These are phyloP conservation scores for Hassar affinis DNA, from an alignment of 2,113 vertebrate species.

Conservation along the genomic window DNA sequence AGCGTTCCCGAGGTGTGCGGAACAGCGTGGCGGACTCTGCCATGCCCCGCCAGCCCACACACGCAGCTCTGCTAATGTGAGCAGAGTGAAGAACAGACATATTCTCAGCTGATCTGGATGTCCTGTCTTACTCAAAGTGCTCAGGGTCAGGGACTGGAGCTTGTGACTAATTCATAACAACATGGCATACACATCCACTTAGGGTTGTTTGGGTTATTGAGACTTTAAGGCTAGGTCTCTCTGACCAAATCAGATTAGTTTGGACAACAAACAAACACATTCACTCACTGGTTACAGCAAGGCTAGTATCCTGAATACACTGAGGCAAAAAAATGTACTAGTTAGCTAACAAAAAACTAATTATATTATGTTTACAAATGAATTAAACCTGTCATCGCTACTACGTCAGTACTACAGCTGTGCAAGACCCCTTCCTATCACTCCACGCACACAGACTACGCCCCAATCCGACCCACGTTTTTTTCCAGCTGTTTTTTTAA, in stretches of 20 bases:
- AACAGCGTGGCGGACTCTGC: slow-evolving; percentile 25
- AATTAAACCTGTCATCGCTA: neutral
- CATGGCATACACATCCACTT: neutral
- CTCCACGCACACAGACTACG: neutral
- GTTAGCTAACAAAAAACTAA: neutral
- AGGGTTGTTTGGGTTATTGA: neutral
- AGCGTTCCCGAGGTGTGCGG: slow-evolving; percentile 46
- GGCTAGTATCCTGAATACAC: neutral
- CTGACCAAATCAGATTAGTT: neutral
- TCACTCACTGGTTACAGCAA: neutral
- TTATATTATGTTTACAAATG: neutral
- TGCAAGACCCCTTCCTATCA: neutral
- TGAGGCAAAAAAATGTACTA: neutral
- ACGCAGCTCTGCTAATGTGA: slow-evolving; percentile 9
- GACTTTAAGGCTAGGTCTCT: neutral
- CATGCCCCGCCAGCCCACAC: slow-evolving; percentile 29
- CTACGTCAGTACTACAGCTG: neutral
- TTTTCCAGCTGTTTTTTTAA: neutral
- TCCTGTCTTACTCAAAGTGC: neutral
- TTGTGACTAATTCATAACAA: neutral
- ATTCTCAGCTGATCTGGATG: slow-evolving; percentile 10
- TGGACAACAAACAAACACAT: neutral
- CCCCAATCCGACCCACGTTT: neutral
- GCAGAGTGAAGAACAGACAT: slow-evolving; percentile 2
- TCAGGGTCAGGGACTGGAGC: neutral